Percentiles rank a stretch among this genome's conserved stretches.
Conservation (phyloP, 2,113 vertebrate genomes). For the Nanorana parkeri region DNA sequence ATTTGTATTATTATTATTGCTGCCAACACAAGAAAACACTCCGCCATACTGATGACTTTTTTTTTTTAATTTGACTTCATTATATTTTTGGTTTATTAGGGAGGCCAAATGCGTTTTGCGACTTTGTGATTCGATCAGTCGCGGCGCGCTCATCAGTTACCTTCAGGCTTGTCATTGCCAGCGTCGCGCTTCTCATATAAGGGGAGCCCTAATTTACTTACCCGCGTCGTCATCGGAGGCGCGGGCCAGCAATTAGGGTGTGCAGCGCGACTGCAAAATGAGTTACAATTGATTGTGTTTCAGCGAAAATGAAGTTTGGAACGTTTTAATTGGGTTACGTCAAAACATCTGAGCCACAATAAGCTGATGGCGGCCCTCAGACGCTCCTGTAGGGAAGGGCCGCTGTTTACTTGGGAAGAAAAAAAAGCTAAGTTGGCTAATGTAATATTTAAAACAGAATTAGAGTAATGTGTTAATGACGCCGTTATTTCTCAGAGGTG, state of each 20-base stretch:
- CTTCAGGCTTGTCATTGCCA: slow-evolving; percentile 73
- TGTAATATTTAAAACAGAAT: slow-evolving; percentile 76
- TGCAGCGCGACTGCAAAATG: slow-evolving; percentile 76
- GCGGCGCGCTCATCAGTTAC: slow-evolving; percentile 79
- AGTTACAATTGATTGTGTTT: slow-evolving; percentile 90
- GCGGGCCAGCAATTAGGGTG: slow-evolving; percentile 81
- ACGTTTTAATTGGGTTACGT: slow-evolving; percentile 80
- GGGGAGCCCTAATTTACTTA: slow-evolving; percentile 80
- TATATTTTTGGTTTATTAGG: slow-evolving; percentile 81
- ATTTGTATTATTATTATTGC: slow-evolving; percentile 1
- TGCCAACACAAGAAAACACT: slow-evolving; percentile 60
- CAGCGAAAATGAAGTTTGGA: slow-evolving; percentile 83
- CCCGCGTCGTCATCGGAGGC: slow-evolving; percentile 76
- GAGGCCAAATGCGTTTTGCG: slow-evolving; percentile 82
- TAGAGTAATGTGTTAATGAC: slow-evolving; percentile 75
- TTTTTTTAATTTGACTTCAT: slow-evolving; percentile 83
- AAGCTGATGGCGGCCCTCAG: slow-evolving; percentile 73
- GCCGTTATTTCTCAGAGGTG: slow-evolving; percentile 63
- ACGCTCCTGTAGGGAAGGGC: slow-evolving; percentile 67
- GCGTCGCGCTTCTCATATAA: slow-evolving; percentile 79
- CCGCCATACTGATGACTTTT: slow-evolving; percentile 67
- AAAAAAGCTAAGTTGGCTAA: slow-evolving; percentile 77
- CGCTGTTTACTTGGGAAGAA: slow-evolving; percentile 60
- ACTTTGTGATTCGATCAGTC: slow-evolving; percentile 85
- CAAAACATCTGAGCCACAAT: slow-evolving; percentile 71